Percentiles rank a stretch among this genome's conserved stretches.
phyloP scores from a whole-genome alignment of 2,888 invertebrate genomes.

The Myathropa florea region DNA sequence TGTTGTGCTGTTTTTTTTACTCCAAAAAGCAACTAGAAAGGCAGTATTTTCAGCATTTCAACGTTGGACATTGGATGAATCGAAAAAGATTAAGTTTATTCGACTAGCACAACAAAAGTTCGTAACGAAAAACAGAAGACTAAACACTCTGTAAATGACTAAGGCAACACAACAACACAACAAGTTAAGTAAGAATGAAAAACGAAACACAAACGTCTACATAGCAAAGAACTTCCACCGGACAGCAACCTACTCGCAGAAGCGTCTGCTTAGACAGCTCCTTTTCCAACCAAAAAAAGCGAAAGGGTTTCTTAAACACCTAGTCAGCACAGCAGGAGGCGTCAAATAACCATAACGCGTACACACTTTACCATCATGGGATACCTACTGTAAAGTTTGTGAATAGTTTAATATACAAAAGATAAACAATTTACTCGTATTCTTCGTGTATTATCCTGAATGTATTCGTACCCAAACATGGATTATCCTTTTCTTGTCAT shows the following conservation, averaged over 20 bases:
- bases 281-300: not conserved
- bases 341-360: not conserved
- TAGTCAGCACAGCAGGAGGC: not conserved
- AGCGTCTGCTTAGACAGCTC: not conserved
- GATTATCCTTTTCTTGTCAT: not conserved
- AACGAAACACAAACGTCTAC: not conserved
- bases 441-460: not conserved
- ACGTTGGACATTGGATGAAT: too few species aligned
- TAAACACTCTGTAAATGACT: not conserved
- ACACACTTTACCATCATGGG: not conserved
- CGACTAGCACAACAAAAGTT: not conserved
- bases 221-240: not conserved
- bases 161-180: too few species aligned
- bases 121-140: not conserved
- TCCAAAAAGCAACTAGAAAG: too few species aligned
- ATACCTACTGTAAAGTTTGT: not conserved
- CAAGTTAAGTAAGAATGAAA: not conserved
- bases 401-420: not conserved
- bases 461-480: not conserved
- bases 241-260: not conserved
- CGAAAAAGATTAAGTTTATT: too few species aligned
- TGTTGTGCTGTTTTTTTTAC: too few species aligned
- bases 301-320: not conserved
- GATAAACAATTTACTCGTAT: not conserved
- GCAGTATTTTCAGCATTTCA: too few species aligned